Evolutionary conservation across 2,888 invertebrate species (phyloP).

Genomic region (Gonocerus acuteangulatus): DNA sequence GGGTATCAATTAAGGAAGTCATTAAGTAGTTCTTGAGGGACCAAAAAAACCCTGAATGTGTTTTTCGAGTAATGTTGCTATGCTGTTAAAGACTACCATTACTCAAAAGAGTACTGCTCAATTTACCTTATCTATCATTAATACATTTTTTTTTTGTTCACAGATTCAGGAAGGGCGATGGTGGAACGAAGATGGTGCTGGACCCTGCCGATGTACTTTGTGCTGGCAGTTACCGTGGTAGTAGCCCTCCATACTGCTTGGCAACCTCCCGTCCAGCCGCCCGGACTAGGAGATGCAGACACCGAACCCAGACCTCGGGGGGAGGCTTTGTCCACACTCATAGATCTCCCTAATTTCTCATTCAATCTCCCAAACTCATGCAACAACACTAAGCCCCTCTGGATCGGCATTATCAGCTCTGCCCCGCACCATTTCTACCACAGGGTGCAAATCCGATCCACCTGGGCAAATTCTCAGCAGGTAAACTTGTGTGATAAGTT

Average conservation of each 20-base stretch:
- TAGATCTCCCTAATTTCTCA: slow-evolving; percentile 55
- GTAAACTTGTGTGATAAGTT: too few species aligned
- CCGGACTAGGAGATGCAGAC: background rate
- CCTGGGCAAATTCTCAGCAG: slow-evolving; percentile 54
- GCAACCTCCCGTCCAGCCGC: background rate
- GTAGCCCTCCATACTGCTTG: background rate
- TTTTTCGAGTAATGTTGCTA: too few species aligned
- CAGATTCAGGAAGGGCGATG: slow-evolving; percentile 5
- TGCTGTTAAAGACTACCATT: too few species aligned
- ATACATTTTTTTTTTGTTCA: background rate
- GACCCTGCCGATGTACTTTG: slow-evolving; percentile 11
- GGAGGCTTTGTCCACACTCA: slow-evolving; percentile 45
- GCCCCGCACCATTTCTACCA: slow-evolving; percentile 58
- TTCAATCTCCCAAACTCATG: slow-evolving; percentile 49
- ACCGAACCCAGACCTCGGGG: background rate
- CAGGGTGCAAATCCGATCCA: slow-evolving; percentile 59
- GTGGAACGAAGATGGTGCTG: slow-evolving; percentile 13
- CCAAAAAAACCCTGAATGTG: too few species aligned
- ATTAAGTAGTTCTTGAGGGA: too few species aligned
- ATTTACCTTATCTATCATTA: too few species aligned
- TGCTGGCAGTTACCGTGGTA: background rate
- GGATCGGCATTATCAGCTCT: slow-evolving; percentile 61
- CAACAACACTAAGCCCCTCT: slow-evolving; percentile 46
- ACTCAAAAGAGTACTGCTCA: too few species aligned
- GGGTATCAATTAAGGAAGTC: too few species aligned